These are phyloP conservation scores for Discoglossus pictus DNA, from an alignment of 2,797 vertebrate species.

Conservation along the genomic window DNA sequence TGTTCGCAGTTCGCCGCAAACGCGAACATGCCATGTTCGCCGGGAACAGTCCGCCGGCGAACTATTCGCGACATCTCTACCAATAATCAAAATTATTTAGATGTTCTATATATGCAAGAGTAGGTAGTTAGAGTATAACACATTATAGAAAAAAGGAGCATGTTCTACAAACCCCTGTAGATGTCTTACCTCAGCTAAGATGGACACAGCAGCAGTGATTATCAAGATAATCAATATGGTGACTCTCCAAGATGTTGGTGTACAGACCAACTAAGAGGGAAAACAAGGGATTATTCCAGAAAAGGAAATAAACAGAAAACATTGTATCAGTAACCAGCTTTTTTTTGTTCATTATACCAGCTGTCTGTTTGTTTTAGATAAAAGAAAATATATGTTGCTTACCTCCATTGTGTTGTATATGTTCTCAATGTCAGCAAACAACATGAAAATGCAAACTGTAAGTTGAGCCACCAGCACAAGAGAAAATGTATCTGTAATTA, in stretches of 20 bases:
- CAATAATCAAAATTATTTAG: too few relatives aligned
- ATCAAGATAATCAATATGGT: constrained; percentile 24
- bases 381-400: not conserved
- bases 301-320: too few relatives aligned
- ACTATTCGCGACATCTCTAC: too few relatives aligned
- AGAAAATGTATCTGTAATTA: constrained; percentile 40
- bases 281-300: not conserved
- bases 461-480: constrained; percentile 39
- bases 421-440: constrained; percentile 42
- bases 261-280: constrained; percentile 29
- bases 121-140: too few relatives aligned
- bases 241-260: constrained; percentile 32
- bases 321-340: too few relatives aligned
- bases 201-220: constrained; percentile 21
- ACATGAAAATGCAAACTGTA: constrained; percentile 40
- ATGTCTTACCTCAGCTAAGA: constrained; percentile 46
- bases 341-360: too few relatives aligned
- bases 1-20: too few relatives aligned
- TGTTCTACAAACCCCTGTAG: not conserved
- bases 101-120: too few relatives aligned
- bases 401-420: constrained; percentile 41
- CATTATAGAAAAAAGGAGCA: not conserved
- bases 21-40: too few relatives aligned
- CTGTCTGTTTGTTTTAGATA: too few relatives aligned
- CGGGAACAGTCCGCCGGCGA: too few relatives aligned